Base-by-base conservation (phyloP, 2,113 vertebrate species). In the Spizaetus ornatus region DNA sequence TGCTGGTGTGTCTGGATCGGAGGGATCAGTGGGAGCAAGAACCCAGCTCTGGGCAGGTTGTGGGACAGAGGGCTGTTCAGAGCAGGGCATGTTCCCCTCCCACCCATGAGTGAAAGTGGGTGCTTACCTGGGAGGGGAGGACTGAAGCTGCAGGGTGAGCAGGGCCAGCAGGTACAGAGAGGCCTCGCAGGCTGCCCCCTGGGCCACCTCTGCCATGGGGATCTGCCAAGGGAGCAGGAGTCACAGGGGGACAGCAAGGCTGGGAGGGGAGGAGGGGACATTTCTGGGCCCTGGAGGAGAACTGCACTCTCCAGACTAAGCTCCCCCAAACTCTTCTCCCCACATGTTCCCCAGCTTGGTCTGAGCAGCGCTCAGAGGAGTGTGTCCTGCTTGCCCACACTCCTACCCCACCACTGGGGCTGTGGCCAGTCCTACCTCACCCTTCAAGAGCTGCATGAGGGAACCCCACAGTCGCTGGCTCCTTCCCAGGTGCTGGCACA, bases 91-190 rank as follows among this genome's bases (percentile, higher is more conserved):
- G 10, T 38, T 83, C 56, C 31, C 69, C 45, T 67, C 34, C 26
- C 19, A 58, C 22, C 36, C 23, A 16, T 20, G 18, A 85, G 22
- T 11, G 13, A 79, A 86, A 74, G 48, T 0, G 0, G 15, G 21
- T 56, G 91, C 97, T 98, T 91, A 98, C 98, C 95, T 87, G 25
- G 95, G 90, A 50, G 97, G 97, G 22, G 94, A 82, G 32, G 47
- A 79, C 94, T 98, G 97, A 59, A 97, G 84, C 47, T 97, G 95
- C 48, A 97, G 56, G 40, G 93, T 93, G 36, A 98, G 97, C 34
- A 98, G 91, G 40, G 98, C 96, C 45, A 98, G 77, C 40, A 99
- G 92, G 63, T 96, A 95, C 43, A 99, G 86, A 7, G 97, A 92
- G 32, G 97, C 97, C 93, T 98, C 98, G 1, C 79, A 80, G 19